Percentiles rank a stretch among this genome's conserved stretches.
Evolutionary conservation across 2,797 vertebrate species (phyloP).

Genomic region (Pseudotriccus pelzelni): DNA sequence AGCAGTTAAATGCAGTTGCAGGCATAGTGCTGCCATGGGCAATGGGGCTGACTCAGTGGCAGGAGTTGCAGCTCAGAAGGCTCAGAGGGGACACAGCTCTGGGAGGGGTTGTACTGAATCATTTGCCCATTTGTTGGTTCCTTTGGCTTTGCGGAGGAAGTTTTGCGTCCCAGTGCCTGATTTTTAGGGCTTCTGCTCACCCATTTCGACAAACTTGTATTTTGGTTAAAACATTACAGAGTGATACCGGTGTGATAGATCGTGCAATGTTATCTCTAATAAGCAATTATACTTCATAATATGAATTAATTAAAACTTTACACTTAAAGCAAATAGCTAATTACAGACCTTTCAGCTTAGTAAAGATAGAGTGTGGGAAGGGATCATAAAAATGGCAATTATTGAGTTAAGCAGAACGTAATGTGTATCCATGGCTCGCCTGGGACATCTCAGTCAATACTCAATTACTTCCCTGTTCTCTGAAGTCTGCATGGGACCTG

Average conservation of each 20-base stretch:
- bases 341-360: conserved; percentile 58
- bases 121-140: fast-evolving
- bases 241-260: background rate
- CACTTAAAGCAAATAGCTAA: conserved; percentile 59
- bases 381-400: conserved; percentile 45
- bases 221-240: background rate
- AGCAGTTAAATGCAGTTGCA: background rate
- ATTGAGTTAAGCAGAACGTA: conserved; percentile 56
- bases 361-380: conserved; percentile 35
- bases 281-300: conserved; percentile 22
- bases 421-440: conserved; percentile 15
- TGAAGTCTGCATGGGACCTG: background rate
- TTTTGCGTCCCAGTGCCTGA: background rate
- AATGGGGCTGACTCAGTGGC: background rate
- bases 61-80: background rate
- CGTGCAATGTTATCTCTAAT: background rate
- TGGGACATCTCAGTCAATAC: conserved; percentile 58
- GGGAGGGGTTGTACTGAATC: background rate
- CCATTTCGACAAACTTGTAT: background rate
- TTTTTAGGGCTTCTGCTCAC: background rate
- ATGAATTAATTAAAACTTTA: conserved; percentile 48
- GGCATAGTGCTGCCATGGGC: fast-evolving
- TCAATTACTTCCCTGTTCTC: conserved; percentile 38
- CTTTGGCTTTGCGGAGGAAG: background rate
- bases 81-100: background rate